Percentiles rank a stretch among this genome's conserved stretches.
Conservation (phyloP, 2,113 vertebrate species). For the Ifrita kowaldi region DNA sequence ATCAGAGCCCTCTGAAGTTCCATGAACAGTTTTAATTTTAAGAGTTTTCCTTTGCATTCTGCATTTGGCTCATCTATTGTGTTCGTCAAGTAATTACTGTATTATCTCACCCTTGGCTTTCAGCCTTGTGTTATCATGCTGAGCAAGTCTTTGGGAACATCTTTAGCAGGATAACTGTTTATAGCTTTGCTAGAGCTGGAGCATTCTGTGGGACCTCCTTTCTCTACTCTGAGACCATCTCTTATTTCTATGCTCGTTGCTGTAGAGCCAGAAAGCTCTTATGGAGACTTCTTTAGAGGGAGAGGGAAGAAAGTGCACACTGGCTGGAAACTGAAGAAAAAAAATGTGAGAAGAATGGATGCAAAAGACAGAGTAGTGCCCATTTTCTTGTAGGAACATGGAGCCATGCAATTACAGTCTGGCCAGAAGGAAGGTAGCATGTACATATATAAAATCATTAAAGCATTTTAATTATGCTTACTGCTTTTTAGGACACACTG, state of each 20-base stretch:
- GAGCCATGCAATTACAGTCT: neutral
- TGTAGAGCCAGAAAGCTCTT: neutral
- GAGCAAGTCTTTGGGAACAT: constrained; percentile 46
- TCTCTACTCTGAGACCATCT: neutral
- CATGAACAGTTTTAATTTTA: neutral
- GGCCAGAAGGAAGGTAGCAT: neutral
- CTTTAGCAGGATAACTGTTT: constrained; percentile 45
- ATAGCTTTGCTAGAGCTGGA: neutral
- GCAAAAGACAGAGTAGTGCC: neutral
- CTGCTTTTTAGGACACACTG: neutral
- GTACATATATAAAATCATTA: neutral
- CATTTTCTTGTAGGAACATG: neutral
- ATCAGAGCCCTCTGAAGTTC: neutral
- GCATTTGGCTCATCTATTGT: constrained; percentile 23
- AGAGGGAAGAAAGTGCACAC: neutral
- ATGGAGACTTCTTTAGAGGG: neutral
- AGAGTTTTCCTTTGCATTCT: neutral
- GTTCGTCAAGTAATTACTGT: constrained; percentile 58
- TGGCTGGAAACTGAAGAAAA: neutral
- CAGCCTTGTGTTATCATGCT: constrained; percentile 46
- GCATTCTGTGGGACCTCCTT: neutral
- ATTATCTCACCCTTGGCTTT: constrained; percentile 70
- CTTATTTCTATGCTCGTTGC: neutral
- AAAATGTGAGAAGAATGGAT: neutral
- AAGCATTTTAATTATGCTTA: neutral